Base-by-base conservation (phyloP, 2,888 invertebrate genomes). In the Danaus chrysippus region DNA sequence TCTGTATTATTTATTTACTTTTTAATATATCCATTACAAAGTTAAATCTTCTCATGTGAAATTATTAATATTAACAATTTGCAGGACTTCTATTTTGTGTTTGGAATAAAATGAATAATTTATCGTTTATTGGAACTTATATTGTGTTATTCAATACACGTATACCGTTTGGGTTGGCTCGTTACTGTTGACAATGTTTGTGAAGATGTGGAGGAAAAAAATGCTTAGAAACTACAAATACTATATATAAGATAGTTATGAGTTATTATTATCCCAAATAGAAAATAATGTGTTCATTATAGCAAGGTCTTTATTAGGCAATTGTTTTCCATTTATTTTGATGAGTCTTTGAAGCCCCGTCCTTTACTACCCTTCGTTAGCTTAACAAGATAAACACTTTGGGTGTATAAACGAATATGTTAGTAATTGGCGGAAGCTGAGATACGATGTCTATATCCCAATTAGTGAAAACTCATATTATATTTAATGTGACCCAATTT, bases 61-160 rank as follows among this genome's bases (percentile, higher is more conserved):
- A 49, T 49, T 17, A 17, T 49, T 13, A 10, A 15, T 13, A 15
- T 49, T 49, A 49, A 49, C 49, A 49, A 13, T 49, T 49, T 49
- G 1, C 46, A 10, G 15, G 13, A 10, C 17, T 49, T 15, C 49
- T 10, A 13, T 12, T 10, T 10, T 49, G 49, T 49, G 49, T 17
- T 49, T 17, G n/a, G 49, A 49, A 49, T 49, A 49, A 49, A 49
- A 46, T 46, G 46, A 46, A 46, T 46, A 46, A 49, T 49, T 49
- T 49, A 49, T 17, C 49, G 17, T 49, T 49, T 49, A 49, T 17
- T 49, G 15, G 49, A 17, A 49, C 17, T 1, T 49, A 11, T 49
- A 17, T 49, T 49, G 9, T 46, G 6, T 49, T 49, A 49, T 49
- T 49, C 49, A 17, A 49, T n/a, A 46, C 46, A 46, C 49, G 49